A percentile compares a stretch with the other conserved stretches of the same genome.
Conservation (phyloP, 2,113 vertebrate species). For the Phaethon lepturus region DNA sequence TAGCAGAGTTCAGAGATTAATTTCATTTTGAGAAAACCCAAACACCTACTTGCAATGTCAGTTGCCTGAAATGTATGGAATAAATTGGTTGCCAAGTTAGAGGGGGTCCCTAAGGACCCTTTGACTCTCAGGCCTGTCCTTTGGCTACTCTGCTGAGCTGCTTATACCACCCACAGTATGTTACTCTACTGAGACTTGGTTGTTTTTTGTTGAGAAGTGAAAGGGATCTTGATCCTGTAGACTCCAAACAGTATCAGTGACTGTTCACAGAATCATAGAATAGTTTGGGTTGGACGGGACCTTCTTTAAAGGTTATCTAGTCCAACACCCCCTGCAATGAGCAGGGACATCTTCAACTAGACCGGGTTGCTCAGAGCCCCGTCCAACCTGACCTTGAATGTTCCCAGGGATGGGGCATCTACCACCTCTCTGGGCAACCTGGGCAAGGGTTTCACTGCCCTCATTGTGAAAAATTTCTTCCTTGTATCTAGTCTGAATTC, state of each 20-base stretch:
- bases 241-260: background rate
- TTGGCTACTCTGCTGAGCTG: background rate
- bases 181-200: accelerated
- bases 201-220: background rate
- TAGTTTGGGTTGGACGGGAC: too few species aligned
- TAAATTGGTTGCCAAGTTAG: background rate
- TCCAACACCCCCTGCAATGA: too few species aligned
- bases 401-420: too few species aligned
- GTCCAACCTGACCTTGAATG: too few species aligned
- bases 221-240: background rate
- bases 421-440: too few species aligned
- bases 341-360: too few species aligned
- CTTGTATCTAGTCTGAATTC: too few species aligned
- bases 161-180: background rate
- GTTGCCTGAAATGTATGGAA: background rate
- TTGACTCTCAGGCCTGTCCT: background rate
- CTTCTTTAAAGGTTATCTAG: too few species aligned
- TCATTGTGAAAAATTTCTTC: too few species aligned
- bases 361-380: too few species aligned
- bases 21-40: background rate
- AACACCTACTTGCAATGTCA: background rate
- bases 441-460: too few species aligned
- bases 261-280: background rate
- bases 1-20: background rate
- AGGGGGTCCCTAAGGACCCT: background rate